Percentiles rank a stretch among this genome's conserved stretches.
These are phyloP conservation scores for Luperina testacea DNA, from an alignment of 2,888 invertebrate species.

Conservation along the genomic window DNA sequence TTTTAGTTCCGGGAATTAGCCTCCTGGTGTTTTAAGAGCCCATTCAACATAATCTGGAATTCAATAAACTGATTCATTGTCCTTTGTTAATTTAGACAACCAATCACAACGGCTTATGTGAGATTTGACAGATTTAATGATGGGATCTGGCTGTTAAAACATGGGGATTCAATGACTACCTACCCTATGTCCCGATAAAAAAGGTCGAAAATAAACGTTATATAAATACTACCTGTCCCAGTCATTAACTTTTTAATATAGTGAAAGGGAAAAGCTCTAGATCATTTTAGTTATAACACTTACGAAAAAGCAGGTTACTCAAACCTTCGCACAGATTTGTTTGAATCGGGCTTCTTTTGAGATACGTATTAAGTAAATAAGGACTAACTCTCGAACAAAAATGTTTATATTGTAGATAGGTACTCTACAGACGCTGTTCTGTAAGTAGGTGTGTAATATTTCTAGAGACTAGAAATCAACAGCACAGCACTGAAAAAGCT, in stretches of 20 bases:
- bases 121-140: conserved; percentile 9
- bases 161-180: not conserved
- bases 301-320: not conserved
- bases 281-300: not conserved
- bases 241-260: not conserved
- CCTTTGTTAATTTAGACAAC: conserved; percentile 8
- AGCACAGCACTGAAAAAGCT: not conserved
- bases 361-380: not conserved
- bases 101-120: conserved; percentile 1
- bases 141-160: not conserved
- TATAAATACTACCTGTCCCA: not conserved
- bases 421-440: not conserved
- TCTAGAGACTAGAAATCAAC: not conserved
- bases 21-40: no score
- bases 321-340: not conserved
- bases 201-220: not conserved
- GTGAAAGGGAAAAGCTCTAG: not conserved
- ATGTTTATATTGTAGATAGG: not conserved
- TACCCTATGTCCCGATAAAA: not conserved
- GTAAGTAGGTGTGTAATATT: not conserved
- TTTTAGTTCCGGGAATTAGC: no score
- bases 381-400: not conserved
- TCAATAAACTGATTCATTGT: conserved; percentile 15
- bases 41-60: not conserved
- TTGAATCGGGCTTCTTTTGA: not conserved